Evolutionary conservation across 2,113 vertebrate genomes (phyloP).

Genomic region (Fulica atra): DNA sequence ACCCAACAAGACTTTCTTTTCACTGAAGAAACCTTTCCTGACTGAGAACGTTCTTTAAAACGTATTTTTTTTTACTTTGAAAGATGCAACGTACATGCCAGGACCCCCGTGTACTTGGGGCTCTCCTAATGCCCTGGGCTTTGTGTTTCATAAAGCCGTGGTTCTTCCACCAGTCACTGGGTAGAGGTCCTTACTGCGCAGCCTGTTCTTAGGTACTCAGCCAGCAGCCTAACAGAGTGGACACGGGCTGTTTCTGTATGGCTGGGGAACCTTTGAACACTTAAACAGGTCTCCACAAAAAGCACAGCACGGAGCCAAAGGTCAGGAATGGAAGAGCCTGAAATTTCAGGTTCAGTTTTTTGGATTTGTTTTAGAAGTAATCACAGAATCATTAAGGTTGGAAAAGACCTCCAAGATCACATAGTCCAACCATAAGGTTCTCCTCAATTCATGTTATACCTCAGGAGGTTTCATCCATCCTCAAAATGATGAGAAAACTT

Average conservation of each 20-base stretch:
- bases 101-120: neutral
- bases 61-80: neutral
- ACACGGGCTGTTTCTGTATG: neutral
- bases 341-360: neutral
- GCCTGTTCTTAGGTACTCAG: neutral
- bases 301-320: fast-evolving
- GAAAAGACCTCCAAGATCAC: too few relatives aligned
- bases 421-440: neutral
- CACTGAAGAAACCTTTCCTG: neutral
- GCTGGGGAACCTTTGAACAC: neutral
- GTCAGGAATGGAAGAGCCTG: neutral
- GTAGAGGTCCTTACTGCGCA: neutral
- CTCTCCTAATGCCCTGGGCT: neutral
- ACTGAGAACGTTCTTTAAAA: neutral
- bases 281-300: neutral
- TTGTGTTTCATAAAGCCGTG: neutral
- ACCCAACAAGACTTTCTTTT: neutral
- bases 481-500: neutral
- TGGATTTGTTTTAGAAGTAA: neutral
- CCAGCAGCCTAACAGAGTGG: fast-evolving
- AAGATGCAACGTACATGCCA: neutral
- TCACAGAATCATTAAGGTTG: too few relatives aligned
- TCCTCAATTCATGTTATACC: neutral
- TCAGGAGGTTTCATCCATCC: neutral
- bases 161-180: neutral